Evolutionary conservation across 2,888 invertebrate genomes (phyloP), one percentile per base, ranked within the genome.

Genomic region (Apodemia mormo): DNA sequence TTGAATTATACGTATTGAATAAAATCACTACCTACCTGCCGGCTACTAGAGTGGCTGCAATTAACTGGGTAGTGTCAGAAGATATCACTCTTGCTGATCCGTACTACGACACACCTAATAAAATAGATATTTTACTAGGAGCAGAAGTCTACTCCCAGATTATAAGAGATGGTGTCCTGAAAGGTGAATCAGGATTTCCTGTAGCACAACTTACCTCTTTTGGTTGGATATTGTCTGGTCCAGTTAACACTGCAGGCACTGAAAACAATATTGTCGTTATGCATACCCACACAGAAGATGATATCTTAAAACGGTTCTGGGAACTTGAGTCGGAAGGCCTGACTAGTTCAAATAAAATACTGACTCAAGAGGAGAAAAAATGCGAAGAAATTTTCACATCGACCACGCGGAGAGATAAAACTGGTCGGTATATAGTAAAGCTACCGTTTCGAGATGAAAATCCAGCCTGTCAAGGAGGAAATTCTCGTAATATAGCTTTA

Each of bases 171-270:
- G 79, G 76, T 2, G 7, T 79, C 2, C 71, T 67, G 8, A 76
- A 71, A 9, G 72, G 75, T 3, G 61, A 70, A 5, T 65, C 71
- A 12, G 61, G 7, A 37, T 33, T 33, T 61, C 37, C 33, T 12
- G 29, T 73, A n/a, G 75, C 73, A 14, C 79, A 80, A 69, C 61
- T 72, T 22, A 78, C 79, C 0, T 66, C 6, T 4, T 68, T 79
- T 1, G 78, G 77, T 0, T 80, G 79, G 79, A 74, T 79, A 22
- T 8, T 80, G 7, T 79, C 77, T 0, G 80, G 77, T 4, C 49
- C 43, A 68, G 49, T 70, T 33, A 12, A n/a, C 40, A 8, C 49
- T 49, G 30, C 14, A n/a, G 2, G 2, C 12, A 22, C n/a, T 45
- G 30, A 29, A 40, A 52, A 40, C 4, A 56, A 61, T 14, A 45